A percentile compares a stretch with the other conserved stretches of the same genome.
phyloP scores from a whole-genome alignment of 2,797 vertebrate genomes.

The Eospalax fontanierii region DNA sequence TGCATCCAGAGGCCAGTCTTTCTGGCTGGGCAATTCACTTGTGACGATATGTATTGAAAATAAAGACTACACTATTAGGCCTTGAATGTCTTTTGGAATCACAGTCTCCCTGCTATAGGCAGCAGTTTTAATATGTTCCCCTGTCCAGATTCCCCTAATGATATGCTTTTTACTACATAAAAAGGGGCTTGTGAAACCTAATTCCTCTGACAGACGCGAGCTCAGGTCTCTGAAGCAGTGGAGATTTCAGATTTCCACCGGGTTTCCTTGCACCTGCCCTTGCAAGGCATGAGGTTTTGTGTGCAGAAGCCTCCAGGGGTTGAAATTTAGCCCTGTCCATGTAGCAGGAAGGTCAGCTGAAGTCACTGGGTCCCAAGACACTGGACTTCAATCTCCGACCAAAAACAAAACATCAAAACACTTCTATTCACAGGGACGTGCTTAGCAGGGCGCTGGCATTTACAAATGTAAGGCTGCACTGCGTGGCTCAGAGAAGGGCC shows the following conservation, averaged over 20 bases:
- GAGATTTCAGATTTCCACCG: conserved; percentile 88
- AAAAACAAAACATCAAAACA: conserved; percentile 90
- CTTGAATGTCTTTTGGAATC: conserved; percentile 63
- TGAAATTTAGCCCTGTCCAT: conserved; percentile 93
- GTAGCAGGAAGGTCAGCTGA: conserved; percentile 92
- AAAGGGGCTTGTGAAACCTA: conserved; percentile 90
- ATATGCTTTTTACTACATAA: conserved; percentile 85
- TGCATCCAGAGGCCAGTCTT: background rate
- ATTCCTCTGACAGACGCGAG: conserved; percentile 89
- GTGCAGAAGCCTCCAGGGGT: conserved; percentile 91
- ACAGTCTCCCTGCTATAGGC: conserved; percentile 43
- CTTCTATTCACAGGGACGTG: conserved; percentile 87
- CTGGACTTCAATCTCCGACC: conserved; percentile 90
- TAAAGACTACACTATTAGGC: conserved; percentile 28
- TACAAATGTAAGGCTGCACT: conserved; percentile 83
- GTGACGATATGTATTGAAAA: conserved; percentile 40
- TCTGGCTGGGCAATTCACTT: background rate
- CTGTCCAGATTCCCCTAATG: conserved; percentile 85
- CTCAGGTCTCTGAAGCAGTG: conserved; percentile 88
- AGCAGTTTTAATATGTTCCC: conserved; percentile 82
- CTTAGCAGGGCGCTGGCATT: conserved; percentile 87
- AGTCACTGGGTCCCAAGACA: conserved; percentile 92
- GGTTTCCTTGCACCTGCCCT: conserved; percentile 91
- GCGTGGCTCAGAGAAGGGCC: conserved; percentile 38
- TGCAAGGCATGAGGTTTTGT: conserved; percentile 90